Base-by-base conservation (phyloP, 1,140 invertebrate genomes). In the Hyles vespertilio region DNA sequence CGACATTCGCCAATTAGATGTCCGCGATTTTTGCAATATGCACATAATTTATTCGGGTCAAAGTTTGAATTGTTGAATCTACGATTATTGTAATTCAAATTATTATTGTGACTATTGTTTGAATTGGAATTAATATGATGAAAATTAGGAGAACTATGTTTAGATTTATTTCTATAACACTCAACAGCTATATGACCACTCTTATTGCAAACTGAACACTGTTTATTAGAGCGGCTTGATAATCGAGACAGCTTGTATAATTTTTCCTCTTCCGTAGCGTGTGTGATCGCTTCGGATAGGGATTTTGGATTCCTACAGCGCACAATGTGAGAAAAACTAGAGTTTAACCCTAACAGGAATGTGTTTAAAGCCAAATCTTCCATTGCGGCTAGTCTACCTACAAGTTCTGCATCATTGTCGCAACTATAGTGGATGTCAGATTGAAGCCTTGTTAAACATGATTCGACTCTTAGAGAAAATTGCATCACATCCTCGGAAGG, bases 281-380 rank as follows among this genome's bases (percentile, higher is more conserved):
- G 36, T 2, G 52, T 58, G 4, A 72, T 63, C 0, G 65, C 68
- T 3, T 66, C 59, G 9, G 57, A 62, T 2, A 72, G 48, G 1
- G 45, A 47, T 5, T 5, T 40, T 2, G 70, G 72, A n/a, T 68
- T 63, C 45, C 47, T 50, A 44, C 73, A 76, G 7, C 68, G 36
- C 3, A 72, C 58, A 33, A 65, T 76, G 22, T 32, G 63, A 4
- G 54, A 58, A 7, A 70, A 40, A 10, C 52, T 36, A 5, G 58
- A 11, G 32, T 61, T 61, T 9, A 72, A n/a, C 0, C 73, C 73
- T 47, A 70, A 40, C 11, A 70, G 44, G 55, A 76, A 76, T 6
- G 63, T 57, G 12, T 70, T 59, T 3, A 76, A 33, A 0, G 73
- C 66, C 0, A 74, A 49, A 50, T 75, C 69, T 52, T 75, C 69